Percentiles rank a stretch among this genome's conserved stretches.
Conservation (phyloP, 2,888 invertebrate genomes). For the Andrena marginata region DNA sequence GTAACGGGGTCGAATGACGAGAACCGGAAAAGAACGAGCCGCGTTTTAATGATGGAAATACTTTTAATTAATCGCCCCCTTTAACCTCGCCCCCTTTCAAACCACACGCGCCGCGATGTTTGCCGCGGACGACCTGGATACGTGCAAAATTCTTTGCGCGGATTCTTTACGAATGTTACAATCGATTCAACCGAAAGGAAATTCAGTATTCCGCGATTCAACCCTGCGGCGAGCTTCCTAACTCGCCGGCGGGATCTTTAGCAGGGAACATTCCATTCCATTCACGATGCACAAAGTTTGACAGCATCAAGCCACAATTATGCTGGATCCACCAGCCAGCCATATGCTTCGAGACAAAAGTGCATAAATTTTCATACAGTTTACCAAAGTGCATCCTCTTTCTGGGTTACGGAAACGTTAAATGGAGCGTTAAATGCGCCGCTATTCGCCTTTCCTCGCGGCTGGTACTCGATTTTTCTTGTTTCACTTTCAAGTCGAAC, state of each 20-base stretch:
- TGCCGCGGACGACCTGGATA: background rate
- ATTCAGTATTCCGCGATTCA: background rate
- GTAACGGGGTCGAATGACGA: slow-evolving; percentile 17
- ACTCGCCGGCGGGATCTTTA: background rate
- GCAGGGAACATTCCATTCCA: background rate
- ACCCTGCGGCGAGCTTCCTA: too few species aligned
- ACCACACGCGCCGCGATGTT: background rate
- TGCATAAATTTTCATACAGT: background rate
- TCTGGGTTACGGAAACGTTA: background rate
- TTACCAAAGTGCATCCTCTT: background rate
- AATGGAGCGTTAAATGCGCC: background rate
- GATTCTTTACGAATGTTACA: slow-evolving; percentile 1
- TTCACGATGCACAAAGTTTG: background rate
- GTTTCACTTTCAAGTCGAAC: background rate
- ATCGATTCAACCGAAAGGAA: background rate
- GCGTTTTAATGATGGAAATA: slow-evolving; percentile 26
- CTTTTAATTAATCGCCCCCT: slow-evolving; percentile 39
- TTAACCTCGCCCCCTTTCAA: slow-evolving; percentile 1
- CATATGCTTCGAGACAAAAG: background rate
- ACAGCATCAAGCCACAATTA: background rate
- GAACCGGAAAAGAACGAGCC: slow-evolving; percentile 9
- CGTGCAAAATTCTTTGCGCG: background rate
- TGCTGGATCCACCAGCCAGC: background rate
- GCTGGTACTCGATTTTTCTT: background rate
- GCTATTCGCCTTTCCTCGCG: background rate